A percentile compares a stretch with the other conserved stretches of the same genome.
Evolutionary conservation across 1,140 invertebrate genomes (phyloP).

Genomic region (Megalopta genalis): DNA sequence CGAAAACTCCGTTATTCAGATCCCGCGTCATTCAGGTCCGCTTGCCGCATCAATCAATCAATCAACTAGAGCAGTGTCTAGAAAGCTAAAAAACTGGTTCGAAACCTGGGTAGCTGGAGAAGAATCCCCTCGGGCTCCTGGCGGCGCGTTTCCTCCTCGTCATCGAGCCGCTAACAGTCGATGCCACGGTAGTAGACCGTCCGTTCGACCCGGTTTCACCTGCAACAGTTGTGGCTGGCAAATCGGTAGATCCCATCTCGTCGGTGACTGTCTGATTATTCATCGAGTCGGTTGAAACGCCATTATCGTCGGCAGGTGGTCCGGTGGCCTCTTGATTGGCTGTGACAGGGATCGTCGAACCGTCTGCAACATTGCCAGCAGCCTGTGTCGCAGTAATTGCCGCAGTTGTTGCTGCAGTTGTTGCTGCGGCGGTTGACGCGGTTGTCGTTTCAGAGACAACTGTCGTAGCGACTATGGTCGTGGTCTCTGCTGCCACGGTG

Average conservation of each 20-base stretch:
- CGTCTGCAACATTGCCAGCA: not conserved
- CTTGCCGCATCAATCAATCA: too few relatives aligned
- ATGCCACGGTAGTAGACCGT: not conserved
- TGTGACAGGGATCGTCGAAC: conserved; percentile 6
- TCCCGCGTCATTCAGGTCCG: too few relatives aligned
- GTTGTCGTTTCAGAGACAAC: too few relatives aligned
- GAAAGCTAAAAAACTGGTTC: not conserved
- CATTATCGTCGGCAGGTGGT: conserved; percentile 37
- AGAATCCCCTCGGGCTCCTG: conserved; percentile 60
- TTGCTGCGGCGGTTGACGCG: too few relatives aligned
- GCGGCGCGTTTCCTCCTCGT: conserved; percentile 60
- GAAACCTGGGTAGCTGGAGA: conserved; percentile 70
- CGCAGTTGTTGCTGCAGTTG: not conserved
- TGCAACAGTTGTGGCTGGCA: not conserved
- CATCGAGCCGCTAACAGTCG: conserved; percentile 37
- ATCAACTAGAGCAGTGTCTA: not conserved
- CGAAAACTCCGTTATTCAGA: not conserved
- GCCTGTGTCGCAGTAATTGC: not conserved
- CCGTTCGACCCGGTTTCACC: conserved; percentile 18
- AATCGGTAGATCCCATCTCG: conserved; percentile 35
- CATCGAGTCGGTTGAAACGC: conserved; percentile 30
- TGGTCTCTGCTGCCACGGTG: not conserved
- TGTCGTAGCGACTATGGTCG: not conserved
- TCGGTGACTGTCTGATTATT: conserved; percentile 11
- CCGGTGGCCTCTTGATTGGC: not conserved